Conservation (phyloP, 92 coral and sea anemone genomes). For the Palythoa heliodiscus region DNA sequence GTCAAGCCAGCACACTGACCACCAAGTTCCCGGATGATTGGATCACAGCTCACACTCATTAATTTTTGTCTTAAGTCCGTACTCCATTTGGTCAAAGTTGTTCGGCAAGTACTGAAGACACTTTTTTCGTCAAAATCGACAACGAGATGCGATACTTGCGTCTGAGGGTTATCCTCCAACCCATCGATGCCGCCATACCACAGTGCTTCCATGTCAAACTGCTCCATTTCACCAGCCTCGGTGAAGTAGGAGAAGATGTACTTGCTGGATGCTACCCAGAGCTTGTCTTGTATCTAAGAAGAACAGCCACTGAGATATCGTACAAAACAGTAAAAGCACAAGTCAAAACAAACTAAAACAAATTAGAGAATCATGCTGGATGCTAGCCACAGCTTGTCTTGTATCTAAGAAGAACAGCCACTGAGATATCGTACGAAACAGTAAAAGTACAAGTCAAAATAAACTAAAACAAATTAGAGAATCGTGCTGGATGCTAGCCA, state of each 20-base stretch:
- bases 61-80: slow-evolving; percentile 63
- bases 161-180: slow-evolving; percentile 75
- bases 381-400: slow-evolving; percentile 80
- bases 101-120: slow-evolving; percentile 81
- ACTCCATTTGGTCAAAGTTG: slow-evolving; percentile 89
- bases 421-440: neutral
- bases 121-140: slow-evolving; percentile 59
- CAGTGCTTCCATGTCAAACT: slow-evolving; percentile 90
- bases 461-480: neutral
- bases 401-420: neutral
- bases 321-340: neutral
- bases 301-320: neutral
- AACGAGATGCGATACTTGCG: slow-evolving; percentile 63
- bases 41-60: slow-evolving; percentile 72
- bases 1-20: slow-evolving; percentile 22
- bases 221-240: slow-evolving; percentile 77
- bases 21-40: slow-evolving; percentile 43
- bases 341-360: neutral
- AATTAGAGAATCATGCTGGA: slow-evolving; percentile 55
- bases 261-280: slow-evolving; percentile 84
- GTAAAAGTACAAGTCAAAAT: neutral
- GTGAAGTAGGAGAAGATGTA: slow-evolving; percentile 85
- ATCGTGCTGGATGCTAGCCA: slow-evolving; percentile 83
- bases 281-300: slow-evolving; percentile 53
- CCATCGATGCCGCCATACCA: slow-evolving; percentile 86